These are phyloP conservation scores for Polydrusus cervinus DNA, from an alignment of 2,888 invertebrate species.

Conservation along the genomic window DNA sequence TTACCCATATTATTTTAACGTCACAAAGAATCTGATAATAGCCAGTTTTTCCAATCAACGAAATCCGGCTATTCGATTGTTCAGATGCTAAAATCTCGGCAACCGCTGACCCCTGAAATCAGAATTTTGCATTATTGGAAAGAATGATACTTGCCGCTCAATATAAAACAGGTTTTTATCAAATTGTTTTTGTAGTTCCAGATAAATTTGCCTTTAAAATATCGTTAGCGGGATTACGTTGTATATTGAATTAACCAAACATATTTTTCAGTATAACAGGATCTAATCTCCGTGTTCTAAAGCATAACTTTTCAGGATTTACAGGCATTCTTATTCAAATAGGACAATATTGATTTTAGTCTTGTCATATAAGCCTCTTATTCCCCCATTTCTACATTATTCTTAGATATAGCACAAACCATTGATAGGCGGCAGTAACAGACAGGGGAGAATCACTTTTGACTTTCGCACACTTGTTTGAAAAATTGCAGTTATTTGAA, in stretches of 20 bases:
- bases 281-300: conserved; percentile 1
- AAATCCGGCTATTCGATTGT: no score
- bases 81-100: no score
- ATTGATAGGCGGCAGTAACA: conserved; percentile 23
- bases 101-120: no score
- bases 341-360: conserved; percentile 32
- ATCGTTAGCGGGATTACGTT: no score
- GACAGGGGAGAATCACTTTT: conserved; percentile 32
- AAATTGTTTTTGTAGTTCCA: no score
- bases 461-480: conserved; percentile 33
- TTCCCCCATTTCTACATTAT: conserved; percentile 35
- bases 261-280: not conserved
- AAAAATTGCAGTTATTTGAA: conserved; percentile 21
- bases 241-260: not conserved
- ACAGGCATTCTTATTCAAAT: conserved; percentile 35
- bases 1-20: no score
- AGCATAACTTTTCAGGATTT: conserved; percentile 3
- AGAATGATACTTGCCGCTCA: no score
- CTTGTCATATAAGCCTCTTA: conserved; percentile 29
- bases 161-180: no score
- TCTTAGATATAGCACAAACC: conserved; percentile 30
- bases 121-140: no score
- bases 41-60: no score
- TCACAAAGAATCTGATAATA: no score
- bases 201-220: no score